Percentiles rank a stretch among this genome's conserved stretches.
Conservation (phyloP, 2,113 vertebrate genomes). For the Prolemur simus region DNA sequence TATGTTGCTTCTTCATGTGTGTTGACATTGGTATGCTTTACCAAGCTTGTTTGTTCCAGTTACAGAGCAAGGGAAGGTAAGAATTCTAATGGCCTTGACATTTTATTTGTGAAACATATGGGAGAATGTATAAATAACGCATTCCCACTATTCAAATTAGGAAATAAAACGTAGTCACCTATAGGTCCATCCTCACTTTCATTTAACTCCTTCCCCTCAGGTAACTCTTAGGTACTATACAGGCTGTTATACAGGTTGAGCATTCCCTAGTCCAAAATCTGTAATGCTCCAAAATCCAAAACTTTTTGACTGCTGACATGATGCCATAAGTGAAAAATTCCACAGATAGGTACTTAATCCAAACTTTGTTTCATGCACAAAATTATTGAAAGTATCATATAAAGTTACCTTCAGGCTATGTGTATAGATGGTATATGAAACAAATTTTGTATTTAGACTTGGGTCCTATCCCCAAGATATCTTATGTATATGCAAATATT, state of each 20-base stretch:
- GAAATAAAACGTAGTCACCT: not conserved
- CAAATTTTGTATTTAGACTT: not conserved
- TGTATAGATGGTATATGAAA: not conserved
- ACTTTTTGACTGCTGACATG: not conserved
- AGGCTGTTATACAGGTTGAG: not conserved
- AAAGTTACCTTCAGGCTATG: not conserved
- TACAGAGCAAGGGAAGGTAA: not conserved
- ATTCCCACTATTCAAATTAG: not conserved
- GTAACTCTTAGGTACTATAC: not conserved
- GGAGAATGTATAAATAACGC: not conserved
- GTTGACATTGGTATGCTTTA: not conserved
- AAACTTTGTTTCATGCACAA: not conserved
- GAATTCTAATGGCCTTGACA: not conserved
- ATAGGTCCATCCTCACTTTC: not conserved
- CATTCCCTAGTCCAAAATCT: not conserved
- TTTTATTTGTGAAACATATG: conserved; percentile 1
- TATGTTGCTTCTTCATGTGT: not conserved
- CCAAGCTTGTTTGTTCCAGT: not conserved
- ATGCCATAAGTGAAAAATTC: not conserved
- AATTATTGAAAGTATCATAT: not conserved
- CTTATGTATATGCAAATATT: not conserved
- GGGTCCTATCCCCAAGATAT: not conserved
- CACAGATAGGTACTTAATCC: not conserved
- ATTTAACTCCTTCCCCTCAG: not conserved
- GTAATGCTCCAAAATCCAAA: not conserved